A percentile compares a stretch with the other conserved stretches of the same genome.
Evolutionary conservation across 1,140 invertebrate genomes (phyloP).

Genomic region (Cyclina sinensis): DNA sequence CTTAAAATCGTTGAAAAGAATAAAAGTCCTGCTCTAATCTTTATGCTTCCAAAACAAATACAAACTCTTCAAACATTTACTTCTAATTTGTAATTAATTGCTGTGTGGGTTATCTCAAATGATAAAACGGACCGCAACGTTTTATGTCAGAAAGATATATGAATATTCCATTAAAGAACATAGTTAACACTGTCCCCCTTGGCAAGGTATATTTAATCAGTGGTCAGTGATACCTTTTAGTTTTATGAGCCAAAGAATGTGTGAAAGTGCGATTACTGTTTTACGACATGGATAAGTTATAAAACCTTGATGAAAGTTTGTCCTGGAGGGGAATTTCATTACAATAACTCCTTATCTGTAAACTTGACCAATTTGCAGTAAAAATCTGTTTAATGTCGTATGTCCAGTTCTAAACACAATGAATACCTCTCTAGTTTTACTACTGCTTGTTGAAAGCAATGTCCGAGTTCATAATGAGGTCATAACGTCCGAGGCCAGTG

Average conservation of each 20-base stretch:
- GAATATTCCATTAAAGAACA: slow-evolving; percentile 9
- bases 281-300: slow-evolving; percentile 22
- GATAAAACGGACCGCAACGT: background rate
- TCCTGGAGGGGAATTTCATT: slow-evolving; percentile 27
- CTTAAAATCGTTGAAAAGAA: too few relatives aligned
- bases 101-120: background rate
- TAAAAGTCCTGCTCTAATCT: too few relatives aligned
- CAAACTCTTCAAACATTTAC: too few relatives aligned
- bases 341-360: slow-evolving; percentile 24
- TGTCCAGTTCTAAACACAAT: background rate
- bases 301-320: slow-evolving; percentile 18
- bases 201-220: slow-evolving; percentile 15
- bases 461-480: too few relatives aligned
- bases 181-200: slow-evolving; percentile 33
- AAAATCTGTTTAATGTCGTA: slow-evolving; percentile 47
- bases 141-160: slow-evolving; percentile 7
- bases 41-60: too few relatives aligned
- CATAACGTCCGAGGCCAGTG: too few relatives aligned
- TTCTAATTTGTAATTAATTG: background rate
- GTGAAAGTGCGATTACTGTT: slow-evolving; percentile 44
- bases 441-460: too few relatives aligned
- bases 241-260: slow-evolving; percentile 40
- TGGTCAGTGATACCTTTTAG: slow-evolving; percentile 50
- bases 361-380: slow-evolving; percentile 53
- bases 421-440: too few relatives aligned